Base-by-base conservation (phyloP, 1,140 invertebrate genomes). In the Idris sp. region DNA sequence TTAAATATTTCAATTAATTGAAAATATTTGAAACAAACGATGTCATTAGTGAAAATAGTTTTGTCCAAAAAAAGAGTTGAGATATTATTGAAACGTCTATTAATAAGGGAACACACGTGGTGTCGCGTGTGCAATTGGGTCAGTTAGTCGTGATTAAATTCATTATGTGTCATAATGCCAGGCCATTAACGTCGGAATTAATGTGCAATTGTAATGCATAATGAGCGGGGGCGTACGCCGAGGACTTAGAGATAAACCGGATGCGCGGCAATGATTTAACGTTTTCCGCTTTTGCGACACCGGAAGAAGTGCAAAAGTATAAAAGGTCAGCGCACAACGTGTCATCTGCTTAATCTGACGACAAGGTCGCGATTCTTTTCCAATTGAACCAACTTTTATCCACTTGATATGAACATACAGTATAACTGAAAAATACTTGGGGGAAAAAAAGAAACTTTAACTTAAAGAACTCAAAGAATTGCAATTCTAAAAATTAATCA, bases 111-210 rank as follows among this genome's bases (percentile, higher is more conserved):
- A 22, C 6, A 6, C 19, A 6, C 6, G 2, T 22, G 19, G 36
- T 56, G 58, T 72, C 6, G 19, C 19, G 19, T 22, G 2, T 22
- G 19, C 46, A 62, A 62, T 72, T 58, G 51, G 58, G 51, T 62
- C 68, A 49, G 26, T 48, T 56, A 35, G 18, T 40, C 4, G 26
- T 38, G 68, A 64, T 72, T 62, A 62, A 72, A 64, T 58, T 58
- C 49, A 58, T 72, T 71, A 61, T 48, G 56, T 59, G 59, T 73
- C 51, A 64, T 59, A 64, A 73, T 73, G 48, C 49, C 11, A 6
- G 44, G 30, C 46, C 53, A 58, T 73, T 59, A 73, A 33, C 53
- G 41, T 25, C 22, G 44, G 16, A 59, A 65, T 73, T 38, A 53
- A 41, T 28, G 26, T n/a, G 61, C 59, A 59, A 73, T 65, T 53